phyloP scores from a whole-genome alignment of 1,140 invertebrate species.

The Zelostemma sp. region DNA sequence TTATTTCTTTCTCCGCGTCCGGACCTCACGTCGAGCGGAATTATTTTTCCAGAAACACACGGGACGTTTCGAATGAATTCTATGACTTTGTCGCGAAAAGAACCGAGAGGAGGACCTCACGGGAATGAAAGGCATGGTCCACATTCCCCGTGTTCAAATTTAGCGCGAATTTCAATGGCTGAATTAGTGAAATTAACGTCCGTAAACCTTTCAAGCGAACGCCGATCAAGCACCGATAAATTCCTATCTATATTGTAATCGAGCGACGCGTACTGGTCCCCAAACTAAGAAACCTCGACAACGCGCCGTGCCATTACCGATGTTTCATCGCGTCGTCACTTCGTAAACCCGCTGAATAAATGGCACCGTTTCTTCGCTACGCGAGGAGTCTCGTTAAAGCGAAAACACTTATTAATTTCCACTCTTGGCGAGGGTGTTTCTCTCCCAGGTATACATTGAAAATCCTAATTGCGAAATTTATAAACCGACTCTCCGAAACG shows the following conservation, averaged over 20 bases:
- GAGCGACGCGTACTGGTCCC: constrained; percentile 14
- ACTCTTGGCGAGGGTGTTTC: too few relatives aligned
- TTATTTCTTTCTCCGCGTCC: background rate
- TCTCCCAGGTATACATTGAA: too few relatives aligned
- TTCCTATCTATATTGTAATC: constrained; percentile 67
- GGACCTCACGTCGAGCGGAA: background rate
- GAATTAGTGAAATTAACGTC: constrained; percentile 66
- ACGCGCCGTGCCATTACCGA: constrained; percentile 57
- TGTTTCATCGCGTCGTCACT: constrained; percentile 66
- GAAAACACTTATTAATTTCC: too few relatives aligned
- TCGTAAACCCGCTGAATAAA: constrained; percentile 66
- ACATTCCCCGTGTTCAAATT: constrained; percentile 15
- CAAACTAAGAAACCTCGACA: constrained; percentile 14
- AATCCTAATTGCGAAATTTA: too few relatives aligned
- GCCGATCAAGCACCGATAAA: constrained; percentile 59
- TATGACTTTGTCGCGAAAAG: constrained; percentile 6
- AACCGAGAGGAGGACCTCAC: constrained; percentile 26
- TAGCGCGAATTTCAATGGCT: constrained; percentile 37
- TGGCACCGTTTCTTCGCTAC: constrained; percentile 46
- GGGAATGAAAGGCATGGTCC: constrained; percentile 13
- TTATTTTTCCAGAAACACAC: background rate
- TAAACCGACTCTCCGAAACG: too few relatives aligned
- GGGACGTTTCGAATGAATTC: background rate
- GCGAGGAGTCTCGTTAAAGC: constrained; percentile 45
- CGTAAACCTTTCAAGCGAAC: constrained; percentile 65